Base-by-base conservation (phyloP, 2,888 invertebrate species). In the Leptopilina myrica region DNA sequence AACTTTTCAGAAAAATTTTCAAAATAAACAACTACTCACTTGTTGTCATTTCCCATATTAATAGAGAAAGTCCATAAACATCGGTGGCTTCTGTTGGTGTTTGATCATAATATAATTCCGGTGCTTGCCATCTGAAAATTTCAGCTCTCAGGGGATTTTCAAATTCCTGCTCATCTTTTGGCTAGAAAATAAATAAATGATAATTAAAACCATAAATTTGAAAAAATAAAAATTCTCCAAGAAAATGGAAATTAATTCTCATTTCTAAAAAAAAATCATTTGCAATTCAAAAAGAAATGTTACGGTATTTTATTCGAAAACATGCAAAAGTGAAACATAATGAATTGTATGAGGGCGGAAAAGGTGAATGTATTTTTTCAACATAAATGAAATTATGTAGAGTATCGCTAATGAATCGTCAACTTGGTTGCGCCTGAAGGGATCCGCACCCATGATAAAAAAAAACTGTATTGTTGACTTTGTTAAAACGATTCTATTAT, bases 21-120 rank as follows among this genome's bases (percentile, higher is more conserved):
- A 8, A 43, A 43, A 43, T 43, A 43, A 43, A 43, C 7, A 64
- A 64, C 12, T 49, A 82, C 83, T 87, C 49, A 88, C 89, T 87
- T 49, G 90, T 90, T 69, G 88, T 87, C 87, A 90, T 89, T 84
- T 90, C 90, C 90, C 90, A 90, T 66, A 90, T 88, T 40, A 90
- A 80, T 20, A 90, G 84, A 11, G 87, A 80, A 26, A 90, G 82
- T n/a, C 89, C 87, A 40, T 90, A 90, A 76, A 90, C 84, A 64
- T 90, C 90, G 76, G 82, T 88, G 14, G 86, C 85, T 78, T 82
- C 86, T 14, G 83, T 79, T 11, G 86, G 83, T 49, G 84, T 69
- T 40, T 81, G 77, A 43, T 85, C 84, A n/a, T 76, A 78, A 62
- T 86, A 87, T 43, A 88, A 78, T 79, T 90, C 89, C 5, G 90